phyloP scores from a whole-genome alignment of 2,113 vertebrate genomes.

The Sapajus apella region DNA sequence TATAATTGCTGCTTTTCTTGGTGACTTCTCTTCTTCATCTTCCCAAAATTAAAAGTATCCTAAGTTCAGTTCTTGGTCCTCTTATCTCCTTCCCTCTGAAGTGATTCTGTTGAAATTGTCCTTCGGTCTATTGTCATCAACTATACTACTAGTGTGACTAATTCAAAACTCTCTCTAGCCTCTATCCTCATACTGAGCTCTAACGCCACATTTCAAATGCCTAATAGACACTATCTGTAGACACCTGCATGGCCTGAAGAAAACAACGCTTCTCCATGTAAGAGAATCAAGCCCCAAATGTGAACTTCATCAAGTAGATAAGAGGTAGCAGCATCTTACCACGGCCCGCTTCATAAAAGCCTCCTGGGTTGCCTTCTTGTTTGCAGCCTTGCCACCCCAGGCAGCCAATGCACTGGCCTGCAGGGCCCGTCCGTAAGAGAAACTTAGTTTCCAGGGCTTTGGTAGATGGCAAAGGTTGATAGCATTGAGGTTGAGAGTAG shows the following conservation, averaged over 20 bases:
- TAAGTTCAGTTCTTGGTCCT: background rate
- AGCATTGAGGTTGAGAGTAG: conserved; percentile 94
- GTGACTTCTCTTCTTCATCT: background rate
- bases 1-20: background rate
- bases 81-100: background rate
- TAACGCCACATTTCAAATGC: background rate
- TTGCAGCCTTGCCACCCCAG: conserved; percentile 92
- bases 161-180: background rate
- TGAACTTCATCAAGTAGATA: background rate
- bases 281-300: background rate
- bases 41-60: background rate
- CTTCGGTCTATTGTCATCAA: background rate
- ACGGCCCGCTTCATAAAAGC: conserved; percentile 92
- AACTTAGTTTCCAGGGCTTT: conserved; percentile 96
- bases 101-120: background rate
- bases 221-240: background rate
- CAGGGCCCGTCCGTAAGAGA: conserved; percentile 96
- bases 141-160: background rate
- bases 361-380: conserved; percentile 92
- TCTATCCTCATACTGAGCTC: background rate
- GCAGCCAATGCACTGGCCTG: conserved; percentile 95
- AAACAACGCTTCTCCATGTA: background rate
- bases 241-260: background rate
- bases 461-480: conserved; percentile 93
- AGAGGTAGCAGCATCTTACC: conserved; percentile 80